Conservation (phyloP, 1,140 invertebrate species). For the Apocrypta bakeri region DNA sequence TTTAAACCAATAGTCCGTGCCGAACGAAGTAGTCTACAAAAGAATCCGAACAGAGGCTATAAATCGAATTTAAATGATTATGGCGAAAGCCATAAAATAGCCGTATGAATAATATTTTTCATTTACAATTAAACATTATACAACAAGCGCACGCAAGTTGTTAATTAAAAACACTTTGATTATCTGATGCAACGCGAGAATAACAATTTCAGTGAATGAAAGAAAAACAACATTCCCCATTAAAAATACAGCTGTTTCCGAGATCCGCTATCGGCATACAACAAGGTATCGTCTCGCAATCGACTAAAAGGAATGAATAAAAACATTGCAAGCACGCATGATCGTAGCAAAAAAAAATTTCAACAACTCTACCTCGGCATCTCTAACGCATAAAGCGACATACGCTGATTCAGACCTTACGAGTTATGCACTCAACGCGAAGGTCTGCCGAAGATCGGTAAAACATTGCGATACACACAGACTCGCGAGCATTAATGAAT, state of each 20-base stretch:
- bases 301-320: background rate
- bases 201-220: background rate
- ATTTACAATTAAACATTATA: background rate
- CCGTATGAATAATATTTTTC: background rate
- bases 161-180: background rate
- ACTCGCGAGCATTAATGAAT: background rate
- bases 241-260: background rate
- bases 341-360: background rate
- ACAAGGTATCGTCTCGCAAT: background rate
- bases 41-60: background rate
- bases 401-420: slow-evolving; percentile 7
- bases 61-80: background rate
- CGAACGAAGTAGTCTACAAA: background rate
- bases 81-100: background rate
- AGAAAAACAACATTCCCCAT: background rate
- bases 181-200: background rate
- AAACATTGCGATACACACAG: background rate
- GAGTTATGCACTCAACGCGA: background rate
- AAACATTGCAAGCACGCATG: background rate
- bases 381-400: background rate
- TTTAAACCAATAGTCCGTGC: background rate
- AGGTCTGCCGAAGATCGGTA: background rate
- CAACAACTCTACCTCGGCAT: background rate
- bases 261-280: background rate
- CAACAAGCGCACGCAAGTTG: background rate